phyloP scores from a whole-genome alignment of 2,797 vertebrate genomes.

The Helarctos malayanus region DNA sequence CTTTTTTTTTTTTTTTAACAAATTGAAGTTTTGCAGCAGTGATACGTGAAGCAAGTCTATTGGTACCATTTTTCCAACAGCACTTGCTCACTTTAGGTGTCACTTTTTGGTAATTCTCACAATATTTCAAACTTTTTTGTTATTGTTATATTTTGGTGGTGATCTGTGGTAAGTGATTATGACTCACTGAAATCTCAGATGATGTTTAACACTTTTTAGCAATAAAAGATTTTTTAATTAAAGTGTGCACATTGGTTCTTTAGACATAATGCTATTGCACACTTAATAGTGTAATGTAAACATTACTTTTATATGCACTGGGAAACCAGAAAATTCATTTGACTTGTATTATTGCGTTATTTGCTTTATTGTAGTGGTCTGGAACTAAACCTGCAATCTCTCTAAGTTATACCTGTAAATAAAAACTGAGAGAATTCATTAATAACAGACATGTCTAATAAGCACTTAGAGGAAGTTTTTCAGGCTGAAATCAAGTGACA shows the following conservation, averaged over 20 bases:
- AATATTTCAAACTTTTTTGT: background rate
- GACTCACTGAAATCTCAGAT: background rate
- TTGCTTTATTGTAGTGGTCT: background rate
- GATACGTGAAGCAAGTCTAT: background rate
- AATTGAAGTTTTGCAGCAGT: background rate
- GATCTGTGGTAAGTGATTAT: background rate
- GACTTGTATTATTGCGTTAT: background rate
- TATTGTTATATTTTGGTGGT: background rate
- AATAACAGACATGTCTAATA: background rate
- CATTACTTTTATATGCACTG: background rate
- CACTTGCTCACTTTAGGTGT: background rate
- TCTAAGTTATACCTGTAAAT: background rate
- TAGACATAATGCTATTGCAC: background rate
- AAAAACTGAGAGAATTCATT: background rate
- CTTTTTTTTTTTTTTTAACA: background rate
- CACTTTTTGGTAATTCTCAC: background rate
- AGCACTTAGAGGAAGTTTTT: background rate
- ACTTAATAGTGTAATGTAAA: background rate
- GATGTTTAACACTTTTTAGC: too few species aligned
- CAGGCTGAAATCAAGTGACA: background rate
- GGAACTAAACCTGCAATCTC: background rate
- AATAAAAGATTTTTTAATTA: background rate
- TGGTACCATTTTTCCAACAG: background rate
- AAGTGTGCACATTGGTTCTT: background rate
- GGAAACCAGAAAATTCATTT: background rate